These are phyloP conservation scores for Orthonevra nobilis DNA, from an alignment of 2,888 invertebrate genomes.

Conservation along the genomic window DNA sequence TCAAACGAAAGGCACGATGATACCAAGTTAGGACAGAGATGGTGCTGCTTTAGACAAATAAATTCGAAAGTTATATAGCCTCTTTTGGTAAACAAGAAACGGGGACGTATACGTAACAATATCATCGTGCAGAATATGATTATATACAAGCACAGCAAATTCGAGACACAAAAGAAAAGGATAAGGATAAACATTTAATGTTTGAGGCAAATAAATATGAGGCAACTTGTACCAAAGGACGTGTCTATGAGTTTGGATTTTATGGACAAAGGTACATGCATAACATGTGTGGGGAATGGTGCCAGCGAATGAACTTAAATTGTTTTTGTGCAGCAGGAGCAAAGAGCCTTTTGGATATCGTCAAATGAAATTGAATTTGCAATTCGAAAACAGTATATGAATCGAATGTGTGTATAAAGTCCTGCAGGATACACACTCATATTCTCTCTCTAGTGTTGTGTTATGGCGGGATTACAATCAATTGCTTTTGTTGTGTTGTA, in stretches of 20 bases:
- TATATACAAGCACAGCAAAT: neutral
- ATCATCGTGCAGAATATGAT: slow-evolving; percentile 34
- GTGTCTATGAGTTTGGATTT: slow-evolving; percentile 22
- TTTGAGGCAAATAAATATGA: slow-evolving; percentile 32
- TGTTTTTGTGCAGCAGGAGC: slow-evolving; percentile 10
- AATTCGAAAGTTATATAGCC: slow-evolving; percentile 51
- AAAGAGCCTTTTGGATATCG: slow-evolving; percentile 27
- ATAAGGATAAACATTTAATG: slow-evolving; percentile 31
- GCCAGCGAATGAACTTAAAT: slow-evolving; percentile 17
- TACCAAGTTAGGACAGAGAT: slow-evolving; percentile 3
- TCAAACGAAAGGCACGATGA: neutral
- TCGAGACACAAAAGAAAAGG: neutral
- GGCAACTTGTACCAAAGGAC: slow-evolving; percentile 29
- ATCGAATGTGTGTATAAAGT: neutral
- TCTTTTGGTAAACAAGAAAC: slow-evolving; percentile 10
- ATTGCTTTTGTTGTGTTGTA: slow-evolving; percentile 28
- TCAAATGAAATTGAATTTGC: slow-evolving; percentile 22
- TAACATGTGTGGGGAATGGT: too few relatives aligned
- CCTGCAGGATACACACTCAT: too few relatives aligned
- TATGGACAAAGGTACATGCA: neutral
- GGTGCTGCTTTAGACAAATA: slow-evolving; percentile 41
- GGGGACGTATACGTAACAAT: slow-evolving; percentile 32
- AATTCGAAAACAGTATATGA: slow-evolving; percentile 17
- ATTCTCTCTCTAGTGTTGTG: neutral
- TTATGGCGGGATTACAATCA: slow-evolving; percentile 38